phyloP scores from a whole-genome alignment of 2,113 vertebrate species.

The Oncorhynchus tshawytscha region DNA sequence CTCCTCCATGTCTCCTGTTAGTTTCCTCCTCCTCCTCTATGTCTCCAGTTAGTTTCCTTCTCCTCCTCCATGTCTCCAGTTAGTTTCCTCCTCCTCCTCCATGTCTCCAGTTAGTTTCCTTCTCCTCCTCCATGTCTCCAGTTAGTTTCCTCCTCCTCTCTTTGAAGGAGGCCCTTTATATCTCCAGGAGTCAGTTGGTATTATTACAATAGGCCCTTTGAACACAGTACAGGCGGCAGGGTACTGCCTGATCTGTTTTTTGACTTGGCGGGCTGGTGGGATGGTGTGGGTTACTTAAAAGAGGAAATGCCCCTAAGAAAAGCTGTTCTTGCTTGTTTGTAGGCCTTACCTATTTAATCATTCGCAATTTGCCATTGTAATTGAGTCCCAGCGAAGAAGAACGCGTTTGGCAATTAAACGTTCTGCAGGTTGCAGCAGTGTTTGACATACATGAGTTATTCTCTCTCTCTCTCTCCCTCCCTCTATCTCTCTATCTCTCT shows the following conservation, averaged over 20 bases:
- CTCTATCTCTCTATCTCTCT: neutral
- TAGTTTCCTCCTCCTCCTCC: too few relatives aligned
- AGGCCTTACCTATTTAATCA: slow-evolving; percentile 33
- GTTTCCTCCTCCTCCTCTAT: too few relatives aligned
- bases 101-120: too few relatives aligned
- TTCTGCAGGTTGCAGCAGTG: slow-evolving; percentile 63
- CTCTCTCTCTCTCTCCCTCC: neutral
- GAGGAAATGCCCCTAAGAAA: neutral
- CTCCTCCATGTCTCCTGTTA: too few relatives aligned
- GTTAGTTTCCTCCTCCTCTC: too few relatives aligned
- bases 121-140: too few relatives aligned
- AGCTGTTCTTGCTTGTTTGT: slow-evolving; percentile 14
- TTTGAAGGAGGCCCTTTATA: slow-evolving; percentile 4
- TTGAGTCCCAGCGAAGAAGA: slow-evolving; percentile 23
- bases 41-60: too few relatives aligned
- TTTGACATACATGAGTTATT: slow-evolving; percentile 59
- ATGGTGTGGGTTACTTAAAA: neutral
- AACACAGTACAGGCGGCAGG: neutral
- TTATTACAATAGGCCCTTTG: neutral
- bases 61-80: too few relatives aligned
- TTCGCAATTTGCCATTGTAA: slow-evolving; percentile 35
- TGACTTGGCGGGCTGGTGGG: neutral
- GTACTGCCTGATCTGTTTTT: slow-evolving; percentile 11
- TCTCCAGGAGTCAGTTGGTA: slow-evolving; percentile 47
- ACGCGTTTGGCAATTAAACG: slow-evolving; percentile 28